Evolutionary conservation across 2,113 vertebrate species (phyloP), one percentile per base, ranked within the genome.

Genomic region (Corynorhinus townsendii): DNA sequence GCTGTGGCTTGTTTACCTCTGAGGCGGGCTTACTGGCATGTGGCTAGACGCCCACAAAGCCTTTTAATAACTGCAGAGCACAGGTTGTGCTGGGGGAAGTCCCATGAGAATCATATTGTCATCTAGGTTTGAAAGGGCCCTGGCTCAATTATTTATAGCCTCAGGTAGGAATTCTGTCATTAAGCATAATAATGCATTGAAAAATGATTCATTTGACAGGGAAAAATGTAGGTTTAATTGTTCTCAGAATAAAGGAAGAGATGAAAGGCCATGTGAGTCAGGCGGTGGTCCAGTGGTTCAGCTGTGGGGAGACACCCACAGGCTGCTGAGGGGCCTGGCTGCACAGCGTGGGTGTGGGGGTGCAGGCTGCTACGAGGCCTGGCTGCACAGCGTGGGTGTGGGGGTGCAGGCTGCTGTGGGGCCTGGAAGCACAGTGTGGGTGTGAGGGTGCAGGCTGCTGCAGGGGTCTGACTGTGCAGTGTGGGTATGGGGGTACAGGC

Each of bases 41-140:
- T 80, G 92, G 89, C 66, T 85, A 40, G 80, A 76, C 10, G 1
- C 82, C 76, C 88, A 89, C 89, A 33, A 38, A 80, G 86, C 69
- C 81, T 97, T 84, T 92, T 54, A 40, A 87, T 92, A 84, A 82
- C 89, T 52, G 7, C 10, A 1, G 76, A 40, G 84, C 66, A 24
- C 76, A 72, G 86, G 64, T 62, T 24, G 69, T 43, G 86, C 81
- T 8, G 20, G 26, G 30, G 47, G 75, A 22, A 4, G 26, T 15
- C 84, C 75, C 64, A 2, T 0, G 14, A 59, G 76, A 40, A 62
- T 64, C 64, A 10, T 16, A 22, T 86, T 24, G 54, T 12, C 64
- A 30, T 52, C 35, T 33, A 68, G 35, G 54, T 52, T 62, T 30
- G 59, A 49, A 68, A 66, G 62, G 56, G 30, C 84, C 49, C 84